Percentiles rank a stretch among this genome's conserved stretches.
phyloP scores from a whole-genome alignment of 1,140 invertebrate genomes.

The Samia ricini region DNA sequence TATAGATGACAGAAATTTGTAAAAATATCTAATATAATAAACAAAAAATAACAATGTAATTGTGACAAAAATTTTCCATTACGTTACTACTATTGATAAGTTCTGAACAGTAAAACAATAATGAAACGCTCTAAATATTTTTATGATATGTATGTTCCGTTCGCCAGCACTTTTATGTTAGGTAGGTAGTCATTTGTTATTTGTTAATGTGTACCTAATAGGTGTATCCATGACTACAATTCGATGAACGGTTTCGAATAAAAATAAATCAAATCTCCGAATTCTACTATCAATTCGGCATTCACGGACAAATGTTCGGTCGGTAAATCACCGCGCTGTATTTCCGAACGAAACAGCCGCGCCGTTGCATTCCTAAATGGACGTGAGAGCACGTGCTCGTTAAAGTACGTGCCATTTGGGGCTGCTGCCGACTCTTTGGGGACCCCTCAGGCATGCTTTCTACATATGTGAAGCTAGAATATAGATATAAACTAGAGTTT shows the following conservation, averaged over 20 bases:
- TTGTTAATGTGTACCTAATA: not conserved
- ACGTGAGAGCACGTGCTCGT: conserved; percentile 21
- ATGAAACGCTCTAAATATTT: too few relatives aligned
- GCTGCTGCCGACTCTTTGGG: not conserved
- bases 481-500: too few relatives aligned
- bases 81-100: too few relatives aligned
- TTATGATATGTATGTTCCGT: too few relatives aligned
- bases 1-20: too few relatives aligned
- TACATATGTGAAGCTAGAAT: too few relatives aligned
- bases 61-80: too few relatives aligned
- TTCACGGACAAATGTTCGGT: conserved; percentile 24
- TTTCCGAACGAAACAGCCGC: conserved; percentile 17
- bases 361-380: conserved; percentile 7
- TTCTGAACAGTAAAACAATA: too few relatives aligned
- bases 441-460: not conserved
- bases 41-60: too few relatives aligned
- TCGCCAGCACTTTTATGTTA: too few relatives aligned
- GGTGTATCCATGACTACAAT: not conserved
- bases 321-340: conserved; percentile 26
- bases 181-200: not conserved
- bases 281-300: conserved; percentile 9
- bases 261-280: conserved; percentile 8
- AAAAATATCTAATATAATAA: too few relatives aligned
- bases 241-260: not conserved
- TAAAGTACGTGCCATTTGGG: conserved; percentile 24